These are phyloP conservation scores for Tychaedon coryphoeus DNA, from an alignment of 2,113 vertebrate genomes.

Conservation along the genomic window DNA sequence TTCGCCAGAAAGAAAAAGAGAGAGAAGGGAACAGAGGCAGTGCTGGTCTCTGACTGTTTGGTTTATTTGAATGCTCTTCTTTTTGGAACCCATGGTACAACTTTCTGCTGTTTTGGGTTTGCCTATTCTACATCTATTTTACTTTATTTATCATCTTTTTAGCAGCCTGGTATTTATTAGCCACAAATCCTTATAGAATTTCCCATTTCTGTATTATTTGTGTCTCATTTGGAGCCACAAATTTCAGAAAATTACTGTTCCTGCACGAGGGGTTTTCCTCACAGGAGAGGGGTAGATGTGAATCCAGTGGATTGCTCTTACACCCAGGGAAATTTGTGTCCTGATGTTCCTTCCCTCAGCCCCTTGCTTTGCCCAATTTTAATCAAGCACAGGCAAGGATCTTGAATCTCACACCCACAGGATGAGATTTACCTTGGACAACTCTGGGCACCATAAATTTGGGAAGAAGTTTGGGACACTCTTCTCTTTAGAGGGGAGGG, in stretches of 20 bases:
- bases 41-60: neutral
- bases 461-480: neutral
- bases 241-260: neutral
- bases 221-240: fast-evolving
- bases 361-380: neutral
- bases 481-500: neutral
- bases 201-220: neutral
- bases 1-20: neutral
- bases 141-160: neutral
- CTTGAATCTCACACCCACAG: neutral
- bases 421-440: neutral
- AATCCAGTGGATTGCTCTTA: neutral
- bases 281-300: fast-evolving
- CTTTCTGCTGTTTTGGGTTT: neutral
- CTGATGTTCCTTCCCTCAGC: neutral
- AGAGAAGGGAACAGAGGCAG: neutral
- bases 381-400: neutral
- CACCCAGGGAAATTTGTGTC: neutral
- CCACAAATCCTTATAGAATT: neutral
- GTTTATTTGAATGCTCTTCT: neutral
- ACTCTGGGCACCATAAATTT: neutral
- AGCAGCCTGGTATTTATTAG: neutral
- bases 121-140: neutral
- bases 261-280: fast-evolving
- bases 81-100: neutral